Evolutionary conservation across 2,113 vertebrate genomes (phyloP).

Genomic region (Colossoma macropomum): DNA sequence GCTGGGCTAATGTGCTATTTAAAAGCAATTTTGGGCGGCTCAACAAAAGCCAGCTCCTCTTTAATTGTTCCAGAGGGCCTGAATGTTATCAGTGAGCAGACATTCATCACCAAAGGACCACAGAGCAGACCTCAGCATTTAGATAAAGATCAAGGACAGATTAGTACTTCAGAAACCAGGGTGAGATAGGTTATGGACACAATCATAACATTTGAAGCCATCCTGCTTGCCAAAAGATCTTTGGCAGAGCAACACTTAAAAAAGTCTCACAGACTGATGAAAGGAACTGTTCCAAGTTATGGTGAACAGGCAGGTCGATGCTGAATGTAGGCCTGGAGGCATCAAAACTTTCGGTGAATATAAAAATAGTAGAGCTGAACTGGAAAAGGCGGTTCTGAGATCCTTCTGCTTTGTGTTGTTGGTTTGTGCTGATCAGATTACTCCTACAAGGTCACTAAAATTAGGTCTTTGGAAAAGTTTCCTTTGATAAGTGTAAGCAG

Average conservation of each 20-base stretch:
- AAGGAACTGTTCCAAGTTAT: neutral
- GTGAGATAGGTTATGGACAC: constrained; percentile 32
- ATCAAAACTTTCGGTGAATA: neutral
- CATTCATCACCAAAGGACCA: constrained; percentile 72
- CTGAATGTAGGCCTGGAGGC: neutral
- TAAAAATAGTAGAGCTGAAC: neutral
- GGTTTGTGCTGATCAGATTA: too few relatives aligned
- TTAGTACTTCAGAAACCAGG: constrained; percentile 77
- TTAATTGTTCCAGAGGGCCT: constrained; percentile 70
- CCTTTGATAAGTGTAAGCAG: too few relatives aligned
- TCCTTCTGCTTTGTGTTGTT: too few relatives aligned
- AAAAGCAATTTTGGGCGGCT: constrained; percentile 62
- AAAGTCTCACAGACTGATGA: neutral
- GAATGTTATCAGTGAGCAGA: constrained; percentile 69
- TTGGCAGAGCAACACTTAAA: neutral
- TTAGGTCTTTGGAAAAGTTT: too few relatives aligned
- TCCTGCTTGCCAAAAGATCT: constrained; percentile 19
- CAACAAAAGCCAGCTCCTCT: constrained; percentile 66
- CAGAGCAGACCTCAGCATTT: constrained; percentile 78
- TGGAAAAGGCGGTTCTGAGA: neutral
- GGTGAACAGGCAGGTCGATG: neutral
- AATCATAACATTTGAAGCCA: constrained; percentile 11
- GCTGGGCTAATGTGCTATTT: constrained; percentile 61
- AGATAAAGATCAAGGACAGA: constrained; percentile 91
- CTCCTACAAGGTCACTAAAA: too few relatives aligned